phyloP scores from a whole-genome alignment of 2,797 vertebrate genomes.

The Remorina albescens region DNA sequence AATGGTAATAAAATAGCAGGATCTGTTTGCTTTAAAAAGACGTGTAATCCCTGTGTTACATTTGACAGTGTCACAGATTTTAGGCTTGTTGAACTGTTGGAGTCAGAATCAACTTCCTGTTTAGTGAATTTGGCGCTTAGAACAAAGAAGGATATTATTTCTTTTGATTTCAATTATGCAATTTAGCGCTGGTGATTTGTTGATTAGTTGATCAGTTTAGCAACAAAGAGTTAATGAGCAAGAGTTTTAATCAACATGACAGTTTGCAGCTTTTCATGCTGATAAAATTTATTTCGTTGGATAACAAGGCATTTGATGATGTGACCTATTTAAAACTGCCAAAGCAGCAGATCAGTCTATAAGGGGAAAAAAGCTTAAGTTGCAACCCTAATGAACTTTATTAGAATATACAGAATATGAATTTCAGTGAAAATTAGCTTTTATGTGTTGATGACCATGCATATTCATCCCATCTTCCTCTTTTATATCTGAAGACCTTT shows the following conservation, averaged over 20 bases:
- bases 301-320: background rate
- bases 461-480: conserved; percentile 22
- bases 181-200: too few species aligned
- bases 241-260: background rate
- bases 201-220: background rate
- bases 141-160: background rate
- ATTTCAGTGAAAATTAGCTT: background rate
- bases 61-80: background rate
- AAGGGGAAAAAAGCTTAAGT: background rate
- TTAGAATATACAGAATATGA: background rate
- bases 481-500: conserved; percentile 27
- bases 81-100: background rate
- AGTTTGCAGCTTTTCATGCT: background rate
- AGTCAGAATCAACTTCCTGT: background rate
- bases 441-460: background rate
- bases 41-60: background rate
- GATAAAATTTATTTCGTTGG: background rate
- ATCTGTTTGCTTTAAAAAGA: too few species aligned
- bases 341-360: background rate
- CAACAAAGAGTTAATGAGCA: background rate
- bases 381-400: background rate
- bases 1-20: background rate
- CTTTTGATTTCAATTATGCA: too few species aligned
- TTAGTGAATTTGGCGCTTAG: background rate
- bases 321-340: background rate